Evolutionary conservation across 2,888 invertebrate species (phyloP), one percentile per base, ranked within the genome.

Genomic region (Geophilus truncorum): DNA sequence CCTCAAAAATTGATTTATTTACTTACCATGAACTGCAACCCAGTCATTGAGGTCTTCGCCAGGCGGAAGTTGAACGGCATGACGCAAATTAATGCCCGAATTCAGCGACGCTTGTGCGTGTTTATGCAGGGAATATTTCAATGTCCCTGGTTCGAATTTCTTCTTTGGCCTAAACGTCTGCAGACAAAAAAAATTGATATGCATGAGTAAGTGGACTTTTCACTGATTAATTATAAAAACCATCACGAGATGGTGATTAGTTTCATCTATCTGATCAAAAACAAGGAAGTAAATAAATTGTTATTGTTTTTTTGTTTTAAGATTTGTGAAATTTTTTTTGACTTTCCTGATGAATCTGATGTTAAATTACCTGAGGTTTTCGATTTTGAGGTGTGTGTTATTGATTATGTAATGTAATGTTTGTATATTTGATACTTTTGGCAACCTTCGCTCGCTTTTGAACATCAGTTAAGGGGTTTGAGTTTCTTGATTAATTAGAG

Each of bases 91-190:
- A 81, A 96, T 92, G 3, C 96, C 96, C 1, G 95, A 94, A 87
- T 93, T 94, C 21, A 96, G 88, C 80, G 95, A 95, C 15, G 96
- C 96, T 87, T 95, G 94, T 0, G 96, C 96, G 85, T 95, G 94
- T 87, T 96, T 96, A 86, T 96, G 94, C 32, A 96, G 89, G 79
- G 94, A 93, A 87, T 94, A 94, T 77, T 94, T 89, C 83, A 95
- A 89, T 7, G 96, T 96, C 4, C 96, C 96, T 80, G 93, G 93
- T 78, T 93, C 92, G 87, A 96, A 94, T 83, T 92, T 91, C 86
- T 96, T 96, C 87, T 93, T 95, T 6, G 95, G 95, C 81, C 93
- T 90, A 87, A 96, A 96, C 28, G 96, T 96, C 95, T 96, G 84
- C 62, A 85, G 83, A 40, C 4, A 40, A 23, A 82, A 81, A 30